Evolutionary conservation across 2,113 vertebrate species (phyloP).

Genomic region (Tragelaphus scriptus): DNA sequence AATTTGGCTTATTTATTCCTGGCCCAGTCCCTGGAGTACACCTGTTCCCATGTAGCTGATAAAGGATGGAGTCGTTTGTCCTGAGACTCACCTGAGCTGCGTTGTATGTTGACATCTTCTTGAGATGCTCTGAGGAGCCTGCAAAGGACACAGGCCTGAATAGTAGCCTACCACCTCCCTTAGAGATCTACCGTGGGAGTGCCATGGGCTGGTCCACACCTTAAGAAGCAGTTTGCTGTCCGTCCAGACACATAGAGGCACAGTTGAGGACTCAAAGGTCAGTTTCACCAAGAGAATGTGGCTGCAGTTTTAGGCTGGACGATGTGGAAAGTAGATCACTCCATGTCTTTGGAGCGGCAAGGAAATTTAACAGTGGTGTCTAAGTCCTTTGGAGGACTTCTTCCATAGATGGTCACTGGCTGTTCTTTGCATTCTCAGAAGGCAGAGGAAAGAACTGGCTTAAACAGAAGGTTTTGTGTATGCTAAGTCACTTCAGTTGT

Average conservation of each 20-base stretch:
- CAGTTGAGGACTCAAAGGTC: neutral
- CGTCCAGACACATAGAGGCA: neutral
- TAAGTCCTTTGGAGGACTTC: neutral
- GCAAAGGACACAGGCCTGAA: neutral
- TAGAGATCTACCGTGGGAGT: neutral
- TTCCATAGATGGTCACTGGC: neutral
- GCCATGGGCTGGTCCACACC: neutral
- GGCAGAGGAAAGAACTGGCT: neutral
- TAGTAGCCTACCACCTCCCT: neutral
- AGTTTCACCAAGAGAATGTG: neutral
- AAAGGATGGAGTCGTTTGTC: neutral
- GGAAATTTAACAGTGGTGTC: neutral
- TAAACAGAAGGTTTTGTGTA: neutral
- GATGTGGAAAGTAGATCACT: neutral
- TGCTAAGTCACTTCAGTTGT: neutral
- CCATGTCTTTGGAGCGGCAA: neutral
- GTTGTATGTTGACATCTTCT: neutral
- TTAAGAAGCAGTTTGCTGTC: neutral
- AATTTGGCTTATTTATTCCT: neutral
- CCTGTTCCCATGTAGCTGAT: neutral
- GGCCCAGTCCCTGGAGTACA: neutral
- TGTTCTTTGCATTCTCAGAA: neutral
- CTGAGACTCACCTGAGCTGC: accelerated
- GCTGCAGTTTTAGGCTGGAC: neutral
- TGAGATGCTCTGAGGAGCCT: neutral